phyloP scores from a whole-genome alignment of 1,140 invertebrate genomes.

The Habropoda laboriosa region DNA sequence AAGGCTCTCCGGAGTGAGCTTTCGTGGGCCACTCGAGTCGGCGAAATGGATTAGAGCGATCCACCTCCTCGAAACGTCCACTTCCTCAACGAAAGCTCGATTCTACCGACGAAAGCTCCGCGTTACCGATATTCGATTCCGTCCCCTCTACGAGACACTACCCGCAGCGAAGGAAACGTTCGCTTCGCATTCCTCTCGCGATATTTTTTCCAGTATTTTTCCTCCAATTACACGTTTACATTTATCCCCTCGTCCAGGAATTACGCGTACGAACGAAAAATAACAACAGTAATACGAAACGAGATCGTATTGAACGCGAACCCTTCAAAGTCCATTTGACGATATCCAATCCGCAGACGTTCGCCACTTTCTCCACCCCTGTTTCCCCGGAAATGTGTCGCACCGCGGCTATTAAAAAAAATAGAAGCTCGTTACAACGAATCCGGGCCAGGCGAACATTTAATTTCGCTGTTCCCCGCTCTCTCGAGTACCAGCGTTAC shows the following conservation, averaged over 20 bases:
- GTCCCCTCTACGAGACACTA: no score
- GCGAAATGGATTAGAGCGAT: constrained; percentile 20
- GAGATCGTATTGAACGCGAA: background rate
- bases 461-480: constrained; percentile 50
- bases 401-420: constrained; percentile 16
- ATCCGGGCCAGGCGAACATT: constrained; percentile 27
- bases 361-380: background rate
- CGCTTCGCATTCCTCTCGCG: no score
- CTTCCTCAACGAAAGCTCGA: background rate
- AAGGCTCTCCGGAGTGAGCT: background rate
- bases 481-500: no score
- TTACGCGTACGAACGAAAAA: background rate
- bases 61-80: background rate
- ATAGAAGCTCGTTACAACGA: constrained; percentile 9
- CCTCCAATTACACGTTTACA: no score
- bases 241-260: background rate
- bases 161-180: no score
- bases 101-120: no score
- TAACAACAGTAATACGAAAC: background rate
- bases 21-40: background rate
- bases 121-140: no score
- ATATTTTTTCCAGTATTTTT: background rate
- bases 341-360: background rate
- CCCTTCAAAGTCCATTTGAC: background rate
- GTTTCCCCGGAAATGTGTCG: constrained; percentile 2